A percentile compares a stretch with the other conserved stretches of the same genome.
phyloP scores from a whole-genome alignment of 2,888 invertebrate species.

The Philonicus albiceps region DNA sequence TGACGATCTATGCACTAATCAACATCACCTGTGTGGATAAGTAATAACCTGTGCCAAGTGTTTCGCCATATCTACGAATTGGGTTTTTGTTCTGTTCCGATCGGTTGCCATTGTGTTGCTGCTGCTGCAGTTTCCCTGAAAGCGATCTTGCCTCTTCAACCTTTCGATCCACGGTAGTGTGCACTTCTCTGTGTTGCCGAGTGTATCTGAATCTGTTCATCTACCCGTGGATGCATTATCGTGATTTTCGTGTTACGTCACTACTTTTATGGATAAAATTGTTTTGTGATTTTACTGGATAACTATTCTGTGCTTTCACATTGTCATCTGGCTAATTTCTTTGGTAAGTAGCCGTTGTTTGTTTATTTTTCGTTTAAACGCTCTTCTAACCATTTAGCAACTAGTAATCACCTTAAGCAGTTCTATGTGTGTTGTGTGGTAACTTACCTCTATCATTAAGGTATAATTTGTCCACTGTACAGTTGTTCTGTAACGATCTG shows the following conservation, averaged over 20 bases:
- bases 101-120: conserved; percentile 6
- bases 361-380: neutral
- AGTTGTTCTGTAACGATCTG: neutral
- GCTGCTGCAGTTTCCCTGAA: conserved; percentile 10
- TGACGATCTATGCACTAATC: conserved; percentile 24
- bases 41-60: conserved; percentile 17
- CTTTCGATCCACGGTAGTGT: neutral
- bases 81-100: neutral
- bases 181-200: neutral
- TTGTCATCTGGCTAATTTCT: neutral
- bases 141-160: conserved; percentile 19
- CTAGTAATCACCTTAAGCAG: neutral
- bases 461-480: neutral
- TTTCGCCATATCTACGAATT: neutral
- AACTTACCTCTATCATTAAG: neutral
- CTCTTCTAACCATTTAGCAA: neutral
- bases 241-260: conserved; percentile 31
- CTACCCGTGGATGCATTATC: conserved; percentile 13
- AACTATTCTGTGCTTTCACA: conserved; percentile 7
- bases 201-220: conserved; percentile 11
- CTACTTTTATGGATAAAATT: conserved; percentile 28
- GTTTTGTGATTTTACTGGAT: conserved; percentile 26
- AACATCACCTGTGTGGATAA: conserved; percentile 27
- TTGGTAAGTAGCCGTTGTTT: neutral
- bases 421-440: neutral